Evolutionary conservation across 2,888 invertebrate species (phyloP), one percentile per base, ranked within the genome.

Genomic region (Caenorhabditis sp.): DNA sequence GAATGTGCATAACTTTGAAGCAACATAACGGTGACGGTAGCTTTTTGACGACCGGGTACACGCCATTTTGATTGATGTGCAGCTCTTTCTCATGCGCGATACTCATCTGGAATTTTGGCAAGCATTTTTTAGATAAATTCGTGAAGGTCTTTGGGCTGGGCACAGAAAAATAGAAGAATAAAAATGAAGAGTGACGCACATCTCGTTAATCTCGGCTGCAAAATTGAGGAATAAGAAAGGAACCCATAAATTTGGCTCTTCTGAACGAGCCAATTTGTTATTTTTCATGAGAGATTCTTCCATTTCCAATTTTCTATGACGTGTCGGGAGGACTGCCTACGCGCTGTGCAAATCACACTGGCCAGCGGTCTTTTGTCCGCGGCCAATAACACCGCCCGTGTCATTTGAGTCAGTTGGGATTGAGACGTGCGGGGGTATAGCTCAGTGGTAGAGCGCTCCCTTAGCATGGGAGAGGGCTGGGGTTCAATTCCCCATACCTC

Each of bases 381-480:
- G 30, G 30, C 30, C 30, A n/a, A n/a, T n/a, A n/a, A n/a, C 20
- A 22, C 24, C 26, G 6, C 30, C 6, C 48, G 15, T 56, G 2
- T 48, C 43, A 45, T n/a, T 22, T 3, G 22, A 15, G 27, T 41
- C 22, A n/a, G 3, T 7, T 22, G 2, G 9, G 9, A 13, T 13
- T 0, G 13, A 17, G 15, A 7, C 45, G 27, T 66, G 70, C 70
- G 81, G 81, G 81, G 81, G 72, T 81, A 78, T 82, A 82, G 82
- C 80, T 82, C 82, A 82, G 82, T 78, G 82, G 82, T 82, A 82
- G 82, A 82, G 82, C 82, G 82, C 82, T 82, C 82, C 78, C 82
- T 82, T 82, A 82, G 82, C 82, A 82, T 82, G 82, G 77, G 81
- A 82, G 82, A 82, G 74, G 80, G 71, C 82, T 81, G 80, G 80